Evolutionary conservation across 23 tunicate species (phyloP).

Genomic region (Oikopleura albicans): DNA sequence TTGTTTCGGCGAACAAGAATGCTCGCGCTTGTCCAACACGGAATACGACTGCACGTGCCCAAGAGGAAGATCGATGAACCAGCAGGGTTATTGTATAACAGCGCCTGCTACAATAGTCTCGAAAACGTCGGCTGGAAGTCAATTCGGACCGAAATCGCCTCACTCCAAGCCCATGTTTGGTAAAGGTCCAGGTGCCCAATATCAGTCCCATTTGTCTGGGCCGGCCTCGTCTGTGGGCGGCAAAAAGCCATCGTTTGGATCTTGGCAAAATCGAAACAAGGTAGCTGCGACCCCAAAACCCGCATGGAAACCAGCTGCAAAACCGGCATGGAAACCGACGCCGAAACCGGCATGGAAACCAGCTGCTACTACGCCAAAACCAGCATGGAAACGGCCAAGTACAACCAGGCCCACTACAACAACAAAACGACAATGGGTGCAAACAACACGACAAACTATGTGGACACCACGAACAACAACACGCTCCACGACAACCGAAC

Average conservation of each 20-base stretch:
- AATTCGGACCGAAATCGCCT: background rate
- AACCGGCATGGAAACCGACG: background rate
- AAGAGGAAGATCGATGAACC: background rate
- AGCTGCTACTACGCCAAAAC: background rate
- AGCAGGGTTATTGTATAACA: background rate
- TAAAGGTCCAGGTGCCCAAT: background rate
- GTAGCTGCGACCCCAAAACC: background rate
- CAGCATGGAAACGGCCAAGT: background rate
- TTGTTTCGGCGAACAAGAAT: background rate
- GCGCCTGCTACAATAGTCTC: background rate
- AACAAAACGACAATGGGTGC: background rate
- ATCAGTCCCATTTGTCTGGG: background rate
- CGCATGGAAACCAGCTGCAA: background rate
- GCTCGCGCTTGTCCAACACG: background rate
- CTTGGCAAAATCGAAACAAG: background rate
- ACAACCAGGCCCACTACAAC: background rate
- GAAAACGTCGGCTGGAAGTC: background rate
- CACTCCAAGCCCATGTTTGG: background rate
- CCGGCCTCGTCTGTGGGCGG: background rate
- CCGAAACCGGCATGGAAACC: background rate
- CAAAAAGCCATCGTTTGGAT: background rate
- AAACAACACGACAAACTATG: background rate
- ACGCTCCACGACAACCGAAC: too few species aligned
- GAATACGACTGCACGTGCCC: background rate
- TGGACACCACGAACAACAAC: too few species aligned